Base-by-base conservation (phyloP, 1,140 invertebrate species). In the Ceratosolen fusciceps region DNA sequence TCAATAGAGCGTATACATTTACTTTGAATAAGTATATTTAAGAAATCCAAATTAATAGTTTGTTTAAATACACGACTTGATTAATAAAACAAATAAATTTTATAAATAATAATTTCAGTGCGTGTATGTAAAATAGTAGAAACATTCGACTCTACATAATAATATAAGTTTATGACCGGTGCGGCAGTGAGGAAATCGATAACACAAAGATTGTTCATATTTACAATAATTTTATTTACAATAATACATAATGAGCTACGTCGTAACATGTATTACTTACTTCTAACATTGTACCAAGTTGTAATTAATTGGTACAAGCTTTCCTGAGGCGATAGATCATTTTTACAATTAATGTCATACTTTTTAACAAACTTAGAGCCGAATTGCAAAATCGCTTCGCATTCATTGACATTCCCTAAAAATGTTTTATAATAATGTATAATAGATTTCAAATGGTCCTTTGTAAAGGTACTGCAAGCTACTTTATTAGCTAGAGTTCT, bases 321-420 rank as follows among this genome's bases (percentile, higher is more conserved):
- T 19, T 70, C 37, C 70, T 58, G 5, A 68, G 4, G 62, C 12
- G 60, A 70, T 43, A 16, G 2, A 16, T 56, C 24, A 49, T 21
- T 0, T 31, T 56, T 47, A 47, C 3, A 52, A 12, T 71, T 29
- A 49, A 52, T 0, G 34, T 26, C 10, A 67, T 80, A 67, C 9
- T 43, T 68, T 31, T 72, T 68, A 47, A 86, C 58, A 83, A 83
- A 88, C 70, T 85, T 65, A 81, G 83, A 86, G 49, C 85, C 87
- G 80, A 85, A 85, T 68, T 82, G 43, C 19, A 85, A 52, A 52
- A 87, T 82, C 81, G 85, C 81, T 58, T 86, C 81, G 71, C 83
- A 87, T 72, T 86, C 86, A 7, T 80, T 80, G n/a, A 83, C 24
- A 76, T 85, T 76, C 9, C 79, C 78, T 1, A 83, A 76, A n/a